phyloP scores from a whole-genome alignment of 2,888 invertebrate genomes.

The Synanthedon tipuliformis region DNA sequence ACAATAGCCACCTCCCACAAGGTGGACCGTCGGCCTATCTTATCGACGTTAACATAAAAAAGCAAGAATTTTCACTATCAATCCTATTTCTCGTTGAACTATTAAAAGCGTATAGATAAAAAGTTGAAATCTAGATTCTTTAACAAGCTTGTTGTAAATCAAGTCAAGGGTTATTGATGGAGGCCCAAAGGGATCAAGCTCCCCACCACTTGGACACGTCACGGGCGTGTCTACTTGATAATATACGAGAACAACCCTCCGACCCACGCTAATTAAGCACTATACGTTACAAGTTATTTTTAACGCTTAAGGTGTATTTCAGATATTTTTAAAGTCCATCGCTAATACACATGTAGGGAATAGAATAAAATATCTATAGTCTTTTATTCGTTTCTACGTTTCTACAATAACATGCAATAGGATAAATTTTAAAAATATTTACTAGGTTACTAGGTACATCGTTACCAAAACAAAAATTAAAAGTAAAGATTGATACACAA shows the following conservation, averaged over 20 bases:
- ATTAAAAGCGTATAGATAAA: not conserved
- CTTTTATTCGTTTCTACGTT: too few species aligned
- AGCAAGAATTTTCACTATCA: not conserved
- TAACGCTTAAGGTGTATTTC: not conserved
- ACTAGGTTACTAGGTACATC: too few species aligned
- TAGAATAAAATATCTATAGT: too few species aligned
- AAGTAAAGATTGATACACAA: too few species aligned
- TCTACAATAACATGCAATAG: too few species aligned
- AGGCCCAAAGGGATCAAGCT: slow-evolving; percentile 23
- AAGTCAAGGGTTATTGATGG: slow-evolving; percentile 34
- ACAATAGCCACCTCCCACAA: too few species aligned
- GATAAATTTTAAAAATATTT: too few species aligned
- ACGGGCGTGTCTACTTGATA: slow-evolving; percentile 26
- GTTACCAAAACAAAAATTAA: too few species aligned
- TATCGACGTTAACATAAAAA: not conserved
- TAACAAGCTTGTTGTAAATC: slow-evolving; percentile 8
- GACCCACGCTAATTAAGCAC: not conserved
- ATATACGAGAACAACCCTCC: slow-evolving; percentile 14
- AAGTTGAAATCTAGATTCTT: not conserved
- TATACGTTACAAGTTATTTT: not conserved
- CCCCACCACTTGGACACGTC: slow-evolving; percentile 54
- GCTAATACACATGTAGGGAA: too few species aligned
- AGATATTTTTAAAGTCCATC: not conserved
- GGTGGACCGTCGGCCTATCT: too few species aligned
- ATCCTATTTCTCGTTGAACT: not conserved